Conservation (phyloP, 2,113 vertebrate genomes). For the Leptosomus discolor region DNA sequence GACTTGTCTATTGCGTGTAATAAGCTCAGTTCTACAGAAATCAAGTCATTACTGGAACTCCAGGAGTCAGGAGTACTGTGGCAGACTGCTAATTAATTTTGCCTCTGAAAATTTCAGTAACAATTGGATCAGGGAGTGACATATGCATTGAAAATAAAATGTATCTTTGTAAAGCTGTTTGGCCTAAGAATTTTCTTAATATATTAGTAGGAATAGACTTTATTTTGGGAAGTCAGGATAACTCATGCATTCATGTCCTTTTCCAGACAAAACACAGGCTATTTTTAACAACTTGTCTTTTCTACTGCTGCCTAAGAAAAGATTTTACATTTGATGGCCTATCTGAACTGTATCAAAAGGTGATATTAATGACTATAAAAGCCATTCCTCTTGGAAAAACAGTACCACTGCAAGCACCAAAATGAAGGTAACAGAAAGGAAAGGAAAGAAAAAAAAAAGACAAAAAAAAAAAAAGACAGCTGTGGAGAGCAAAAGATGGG, state of each 20-base stretch:
- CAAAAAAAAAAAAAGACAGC: not conserved
- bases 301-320: not conserved
- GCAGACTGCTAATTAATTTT: slow-evolving; percentile 77
- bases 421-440: not conserved
- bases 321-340: not conserved
- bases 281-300: not conserved
- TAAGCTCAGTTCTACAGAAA: slow-evolving; percentile 62
- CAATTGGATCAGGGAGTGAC: slow-evolving; percentile 57
- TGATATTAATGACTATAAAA: slow-evolving; percentile 47
- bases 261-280: slow-evolving; percentile 29
- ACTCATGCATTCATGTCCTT: not conserved
- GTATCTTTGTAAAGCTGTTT: not conserved
- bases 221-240: not conserved
- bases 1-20: slow-evolving; percentile 67
- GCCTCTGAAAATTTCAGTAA: slow-evolving; percentile 63
- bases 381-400: slow-evolving; percentile 33
- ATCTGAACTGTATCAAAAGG: slow-evolving; percentile 38
- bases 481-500: not conserved
- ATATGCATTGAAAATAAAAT: slow-evolving; percentile 40
- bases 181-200: slow-evolving; percentile 27
- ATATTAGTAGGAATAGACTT: not conserved
- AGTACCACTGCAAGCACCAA: not conserved
- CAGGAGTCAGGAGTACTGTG: slow-evolving; percentile 60
- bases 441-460: not conserved
- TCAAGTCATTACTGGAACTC: slow-evolving; percentile 68